phyloP scores from a whole-genome alignment of 2,113 vertebrate species.

The Neogobius melanostomus region DNA sequence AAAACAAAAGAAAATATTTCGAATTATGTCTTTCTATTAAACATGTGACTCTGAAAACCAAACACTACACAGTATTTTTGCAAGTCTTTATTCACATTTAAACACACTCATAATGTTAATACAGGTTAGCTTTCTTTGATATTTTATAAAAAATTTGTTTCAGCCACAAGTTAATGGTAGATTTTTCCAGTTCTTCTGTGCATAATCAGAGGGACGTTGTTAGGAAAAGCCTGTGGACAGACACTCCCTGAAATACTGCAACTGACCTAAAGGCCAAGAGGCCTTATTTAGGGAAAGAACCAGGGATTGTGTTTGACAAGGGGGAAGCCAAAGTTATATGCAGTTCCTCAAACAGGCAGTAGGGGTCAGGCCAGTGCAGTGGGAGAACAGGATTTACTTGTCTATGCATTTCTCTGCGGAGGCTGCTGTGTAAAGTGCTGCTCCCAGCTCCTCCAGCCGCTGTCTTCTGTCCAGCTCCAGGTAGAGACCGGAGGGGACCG shows the following conservation, averaged over 20 bases:
- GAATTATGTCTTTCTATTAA: too few relatives aligned
- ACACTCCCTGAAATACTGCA: not conserved
- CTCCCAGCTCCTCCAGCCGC: constrained; percentile 84
- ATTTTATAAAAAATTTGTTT: not conserved
- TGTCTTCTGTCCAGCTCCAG: constrained; percentile 85
- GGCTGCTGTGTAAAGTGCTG: constrained; percentile 83
- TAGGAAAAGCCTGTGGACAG: not conserved
- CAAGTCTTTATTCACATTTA: constrained; percentile 5
- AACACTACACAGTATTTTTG: constrained; percentile 5
- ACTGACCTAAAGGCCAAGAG: not conserved
- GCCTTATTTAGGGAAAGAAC: not conserved
- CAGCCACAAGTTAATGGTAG: not conserved
- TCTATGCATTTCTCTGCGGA: constrained; percentile 85
- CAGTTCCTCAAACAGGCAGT: constrained; percentile 59
- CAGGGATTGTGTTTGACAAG: constrained; percentile 22
- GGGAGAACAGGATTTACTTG: constrained; percentile 63
- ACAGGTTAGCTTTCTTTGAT: constrained; percentile 30
- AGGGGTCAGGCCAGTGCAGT: constrained; percentile 60
- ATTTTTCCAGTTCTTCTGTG: constrained; percentile 16
- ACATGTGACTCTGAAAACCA: not conserved
- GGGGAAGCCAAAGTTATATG: constrained; percentile 38
- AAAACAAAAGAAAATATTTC: too few relatives aligned
- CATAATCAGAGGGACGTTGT: not conserved
- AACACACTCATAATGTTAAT: constrained; percentile 39
- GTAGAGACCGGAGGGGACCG: constrained; percentile 83